Conservation (phyloP, 1,140 invertebrate species). For the Acyrthosiphon pisum region DNA sequence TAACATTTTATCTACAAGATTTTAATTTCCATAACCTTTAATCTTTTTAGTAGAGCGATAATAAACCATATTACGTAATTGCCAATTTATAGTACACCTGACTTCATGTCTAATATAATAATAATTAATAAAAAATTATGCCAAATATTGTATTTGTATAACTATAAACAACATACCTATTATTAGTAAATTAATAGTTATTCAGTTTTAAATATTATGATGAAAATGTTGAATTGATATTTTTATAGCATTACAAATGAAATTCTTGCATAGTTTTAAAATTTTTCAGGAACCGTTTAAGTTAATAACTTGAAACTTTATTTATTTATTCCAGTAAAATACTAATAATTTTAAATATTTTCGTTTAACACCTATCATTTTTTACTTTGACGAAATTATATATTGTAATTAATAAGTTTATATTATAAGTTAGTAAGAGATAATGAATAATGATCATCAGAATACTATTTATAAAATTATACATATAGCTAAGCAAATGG, state of each 20-base stretch:
- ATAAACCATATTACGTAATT: background rate
- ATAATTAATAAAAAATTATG: background rate
- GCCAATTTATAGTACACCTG: background rate
- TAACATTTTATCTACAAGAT: background rate
- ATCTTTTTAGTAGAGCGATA: background rate
- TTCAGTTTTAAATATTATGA: background rate
- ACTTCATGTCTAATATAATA: too few species aligned
- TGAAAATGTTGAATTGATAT: background rate
- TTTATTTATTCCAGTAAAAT: background rate
- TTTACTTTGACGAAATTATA: background rate
- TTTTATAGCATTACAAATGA: background rate
- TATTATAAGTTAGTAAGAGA: too few species aligned
- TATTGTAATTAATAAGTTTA: background rate
- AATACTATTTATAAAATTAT: too few species aligned
- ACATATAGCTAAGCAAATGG: too few species aligned
- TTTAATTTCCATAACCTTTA: background rate
- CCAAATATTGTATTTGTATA: background rate
- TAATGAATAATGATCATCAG: too few species aligned
- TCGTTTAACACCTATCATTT: background rate
- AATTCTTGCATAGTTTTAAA: background rate
- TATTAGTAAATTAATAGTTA: background rate
- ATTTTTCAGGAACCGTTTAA: background rate
- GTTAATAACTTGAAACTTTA: background rate
- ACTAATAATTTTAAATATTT: constrained; percentile 6
- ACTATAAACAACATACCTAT: background rate